Base-by-base conservation (phyloP, 2,888 invertebrate species). In the Sarcophaga rosellei region DNA sequence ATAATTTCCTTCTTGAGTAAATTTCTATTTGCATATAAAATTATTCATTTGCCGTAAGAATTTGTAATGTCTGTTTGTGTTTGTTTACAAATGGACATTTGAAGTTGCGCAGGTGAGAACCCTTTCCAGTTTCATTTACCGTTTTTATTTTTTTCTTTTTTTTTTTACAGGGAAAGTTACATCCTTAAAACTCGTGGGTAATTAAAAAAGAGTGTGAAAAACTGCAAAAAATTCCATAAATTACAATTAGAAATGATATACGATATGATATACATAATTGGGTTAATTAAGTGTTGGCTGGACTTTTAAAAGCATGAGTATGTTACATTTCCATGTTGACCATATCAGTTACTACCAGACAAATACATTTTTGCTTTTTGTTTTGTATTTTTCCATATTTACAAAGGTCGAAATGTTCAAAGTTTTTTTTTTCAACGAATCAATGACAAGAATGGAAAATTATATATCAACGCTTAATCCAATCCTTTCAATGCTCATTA, bases 201-300 rank as follows among this genome's bases (percentile, higher is more conserved):
- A 35, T 79, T 70, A 81, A 78, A 81, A 35, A 35, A 35, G 35
- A 10, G 35, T 35, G 35, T 35, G 35, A 35, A 35, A 35, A 35
- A 35, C 35, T 35, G 35, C 15, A 78, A 69, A 78, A 69, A 59
- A 20, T 47, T 74, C 70, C 86, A 81, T 86, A 84, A 86, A 86
- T 86, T 81, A 84, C 69, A 86, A 86, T 86, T 86, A 84, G 72
- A 73, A 63, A 74, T 82, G 86, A 77, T 80, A 80, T 80, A 77
- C 23, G 79, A 66, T 69, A 77, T 35, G 79, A 66, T 69, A 53
- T n/a, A n/a, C n/a, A n/a, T 79, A 85, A 85, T 85, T 85, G 82
- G 79, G 79, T 85, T 85, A 85, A 85, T 82, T 82, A 82, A 72
- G 79, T 79, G 74, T 82, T 82, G 82, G 79, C 85, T 85, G 82